Base-by-base conservation (phyloP, 2,797 vertebrate genomes). In the Smutsia gigantea region DNA sequence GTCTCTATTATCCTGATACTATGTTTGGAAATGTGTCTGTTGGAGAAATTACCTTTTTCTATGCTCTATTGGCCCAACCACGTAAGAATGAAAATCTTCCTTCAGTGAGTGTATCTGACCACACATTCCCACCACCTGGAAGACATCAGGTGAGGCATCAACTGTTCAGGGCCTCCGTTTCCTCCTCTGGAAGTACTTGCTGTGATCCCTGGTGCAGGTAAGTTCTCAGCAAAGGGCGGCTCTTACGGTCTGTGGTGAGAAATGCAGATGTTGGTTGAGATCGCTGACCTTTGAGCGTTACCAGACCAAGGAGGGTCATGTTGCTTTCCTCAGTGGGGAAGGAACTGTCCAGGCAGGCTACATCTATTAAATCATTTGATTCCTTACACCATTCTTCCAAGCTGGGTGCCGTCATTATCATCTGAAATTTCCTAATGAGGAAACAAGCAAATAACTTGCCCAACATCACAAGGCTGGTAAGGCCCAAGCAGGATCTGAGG, bases 341-440 rank as follows among this genome's bases (percentile, higher is more conserved):
- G 27, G 72, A 55, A 83, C 63, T 85, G 25, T 87, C 81, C 72
- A 59, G 87, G 90, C 27, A 46, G n/a, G 25, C 72, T 69, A 8
- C 13, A 9, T 39, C 2, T 31, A 64, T 86, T 72, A 74, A 95
- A 84, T 66, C 68, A 92, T 57, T 90, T 92, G 77, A 86, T 75
- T 46, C 17, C 46, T 94, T 91, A 42, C 4, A 19, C 59, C 61
- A 42, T 39, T 84, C 75, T 42, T 92, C 0, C 0, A 2, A 92
- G 68, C 77, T n/a, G 31, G 63, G 39, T 27, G 19, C 53, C 29
- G 74, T 87, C 53, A 57, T 39, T 92, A 69, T 63, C 61, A 78
- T 59, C 72, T 64, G 69, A 90, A 96, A 69, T 68, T 93, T 69
- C 82, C 74, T 93, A 57, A 46, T 79, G 90, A 88, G 82, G 49